A percentile compares a stretch with the other conserved stretches of the same genome.
Conservation (phyloP, 2,113 vertebrate genomes). For the Polypterus senegalus region DNA sequence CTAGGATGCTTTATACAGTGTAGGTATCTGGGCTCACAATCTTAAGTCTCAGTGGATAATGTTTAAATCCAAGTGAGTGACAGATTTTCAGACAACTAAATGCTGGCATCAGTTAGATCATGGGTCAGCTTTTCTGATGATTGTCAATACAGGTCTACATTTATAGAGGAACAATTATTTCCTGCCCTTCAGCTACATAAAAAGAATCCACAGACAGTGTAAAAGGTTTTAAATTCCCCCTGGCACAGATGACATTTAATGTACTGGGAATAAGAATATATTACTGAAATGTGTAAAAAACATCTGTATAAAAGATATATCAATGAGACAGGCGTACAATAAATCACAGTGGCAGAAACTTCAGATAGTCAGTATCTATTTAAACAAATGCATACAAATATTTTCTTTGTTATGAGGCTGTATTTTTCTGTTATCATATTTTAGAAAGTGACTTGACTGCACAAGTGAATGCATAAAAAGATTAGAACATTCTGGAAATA, state of each 20-base stretch:
- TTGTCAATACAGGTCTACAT: slow-evolving; percentile 35
- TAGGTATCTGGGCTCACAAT: slow-evolving; percentile 27
- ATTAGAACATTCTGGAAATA: no score
- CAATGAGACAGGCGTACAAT: no score
- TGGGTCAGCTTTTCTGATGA: slow-evolving; percentile 27
- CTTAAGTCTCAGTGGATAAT: slow-evolving; percentile 25
- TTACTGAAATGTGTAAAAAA: background rate
- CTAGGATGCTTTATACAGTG: slow-evolving; percentile 7
- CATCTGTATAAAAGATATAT: background rate
- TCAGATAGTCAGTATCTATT: no score
- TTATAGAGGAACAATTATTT: slow-evolving; percentile 34
- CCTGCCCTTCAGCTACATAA: slow-evolving; percentile 39
- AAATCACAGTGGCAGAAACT: no score
- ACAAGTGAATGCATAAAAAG: no score
- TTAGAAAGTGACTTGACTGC: no score
- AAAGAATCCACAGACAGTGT: slow-evolving; percentile 28
- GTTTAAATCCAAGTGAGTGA: slow-evolving; percentile 29
- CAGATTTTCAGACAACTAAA: slow-evolving; percentile 27
- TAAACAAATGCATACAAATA: no score
- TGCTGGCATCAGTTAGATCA: slow-evolving; percentile 29
- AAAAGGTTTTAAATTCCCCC: slow-evolving; percentile 36
- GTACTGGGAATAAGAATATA: slow-evolving; percentile 26
- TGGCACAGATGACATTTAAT: slow-evolving; percentile 43
- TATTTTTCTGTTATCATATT: no score
- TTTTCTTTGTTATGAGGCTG: no score